These are phyloP conservation scores for Lampris megalopsis DNA, from an alignment of 2,113 vertebrate genomes.

Conservation along the genomic window DNA sequence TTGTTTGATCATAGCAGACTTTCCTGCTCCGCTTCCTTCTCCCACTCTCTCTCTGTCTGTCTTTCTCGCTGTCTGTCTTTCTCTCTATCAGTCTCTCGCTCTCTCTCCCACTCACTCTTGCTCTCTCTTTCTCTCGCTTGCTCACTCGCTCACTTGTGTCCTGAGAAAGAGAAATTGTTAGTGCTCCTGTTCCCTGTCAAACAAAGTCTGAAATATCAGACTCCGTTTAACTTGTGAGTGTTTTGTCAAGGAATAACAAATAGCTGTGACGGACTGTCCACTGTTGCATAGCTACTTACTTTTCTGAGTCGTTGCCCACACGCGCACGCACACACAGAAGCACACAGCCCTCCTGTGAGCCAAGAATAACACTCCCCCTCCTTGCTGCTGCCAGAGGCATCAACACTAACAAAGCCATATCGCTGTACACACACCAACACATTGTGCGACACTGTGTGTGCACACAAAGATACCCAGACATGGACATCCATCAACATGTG, in stretches of 20 bases:
- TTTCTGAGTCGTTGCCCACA: conserved; percentile 47
- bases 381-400: conserved; percentile 41
- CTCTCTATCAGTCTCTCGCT: conserved; percentile 1
- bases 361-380: conserved; percentile 57
- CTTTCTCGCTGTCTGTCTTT: conserved; percentile 20
- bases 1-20: background rate
- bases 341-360: background rate
- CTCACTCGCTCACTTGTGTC: too few relatives aligned
- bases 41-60: conserved; percentile 13
- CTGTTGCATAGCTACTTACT: conserved; percentile 57
- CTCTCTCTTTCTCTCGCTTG: conserved; percentile 4
- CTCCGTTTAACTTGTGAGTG: conserved; percentile 46
- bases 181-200: conserved; percentile 9
- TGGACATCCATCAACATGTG: conserved; percentile 3
- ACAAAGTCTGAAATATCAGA: conserved; percentile 26
- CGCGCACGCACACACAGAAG: conserved; percentile 25
- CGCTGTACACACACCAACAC: conserved; percentile 25
- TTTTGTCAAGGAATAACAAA: conserved; percentile 53
- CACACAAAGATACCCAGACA: background rate
- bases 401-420: conserved; percentile 27
- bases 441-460: background rate
- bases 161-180: background rate
- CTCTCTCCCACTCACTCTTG: conserved; percentile 20
- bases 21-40: conserved; percentile 18
- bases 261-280: conserved; percentile 26